These are phyloP conservation scores for Acrossocheilus fasciatus DNA, from an alignment of 2,797 vertebrate species.

Conservation along the genomic window DNA sequence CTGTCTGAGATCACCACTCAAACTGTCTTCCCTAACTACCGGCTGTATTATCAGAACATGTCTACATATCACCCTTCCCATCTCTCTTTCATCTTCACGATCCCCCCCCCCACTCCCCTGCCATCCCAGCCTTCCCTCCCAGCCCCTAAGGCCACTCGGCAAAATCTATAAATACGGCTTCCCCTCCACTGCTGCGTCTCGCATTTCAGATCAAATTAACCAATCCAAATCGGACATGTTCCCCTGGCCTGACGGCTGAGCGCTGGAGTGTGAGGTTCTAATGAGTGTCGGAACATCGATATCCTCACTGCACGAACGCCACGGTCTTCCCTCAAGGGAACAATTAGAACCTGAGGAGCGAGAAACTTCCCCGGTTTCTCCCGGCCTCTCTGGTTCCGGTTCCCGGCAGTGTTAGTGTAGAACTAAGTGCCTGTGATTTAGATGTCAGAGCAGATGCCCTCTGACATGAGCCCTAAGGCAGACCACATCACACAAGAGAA, in stretches of 20 bases:
- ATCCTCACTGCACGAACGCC: not conserved
- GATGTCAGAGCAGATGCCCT: constrained; percentile 49
- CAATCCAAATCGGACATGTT: constrained; percentile 33
- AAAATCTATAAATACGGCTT: constrained; percentile 46
- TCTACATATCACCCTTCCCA: constrained; percentile 34
- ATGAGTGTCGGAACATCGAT: constrained; percentile 45
- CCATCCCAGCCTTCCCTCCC: not conserved
- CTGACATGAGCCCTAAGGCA: constrained; percentile 44
- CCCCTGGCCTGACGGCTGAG: constrained; percentile 25
- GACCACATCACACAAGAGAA: constrained; percentile 10
- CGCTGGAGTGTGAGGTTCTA: constrained; percentile 38
- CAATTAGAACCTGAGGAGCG: constrained; percentile 41
- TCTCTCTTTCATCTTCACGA: constrained; percentile 20
- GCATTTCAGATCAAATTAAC: constrained; percentile 49
- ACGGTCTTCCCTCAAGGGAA: constrained; percentile 12
- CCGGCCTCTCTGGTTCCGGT: constrained; percentile 15
- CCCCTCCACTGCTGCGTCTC: constrained; percentile 4
- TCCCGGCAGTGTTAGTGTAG: constrained; percentile 26
- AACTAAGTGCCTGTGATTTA: constrained; percentile 53
- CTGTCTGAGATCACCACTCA: constrained; percentile 18
- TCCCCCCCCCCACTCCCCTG: not conserved
- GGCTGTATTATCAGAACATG: constrained; percentile 37
- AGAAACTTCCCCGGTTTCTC: constrained; percentile 19
- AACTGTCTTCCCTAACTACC: constrained; percentile 33
- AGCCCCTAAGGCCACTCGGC: constrained; percentile 5